These are phyloP conservation scores for Xiphophorus hellerii DNA, from an alignment of 2,113 vertebrate genomes.

Conservation along the genomic window DNA sequence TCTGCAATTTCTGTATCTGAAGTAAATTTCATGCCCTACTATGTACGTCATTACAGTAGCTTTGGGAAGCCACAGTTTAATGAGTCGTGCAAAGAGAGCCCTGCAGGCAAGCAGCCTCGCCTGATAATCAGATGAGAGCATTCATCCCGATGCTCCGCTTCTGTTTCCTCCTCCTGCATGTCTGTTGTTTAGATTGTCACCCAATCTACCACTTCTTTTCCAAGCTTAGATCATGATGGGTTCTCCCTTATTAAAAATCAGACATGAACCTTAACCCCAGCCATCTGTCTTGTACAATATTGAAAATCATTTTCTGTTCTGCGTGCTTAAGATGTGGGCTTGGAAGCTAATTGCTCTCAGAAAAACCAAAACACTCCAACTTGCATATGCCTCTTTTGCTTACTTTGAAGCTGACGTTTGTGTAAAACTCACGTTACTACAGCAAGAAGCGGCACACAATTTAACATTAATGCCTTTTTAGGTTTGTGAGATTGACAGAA, in stretches of 20 bases:
- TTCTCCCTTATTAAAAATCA: background rate
- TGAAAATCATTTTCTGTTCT: background rate
- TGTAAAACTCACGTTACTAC: background rate
- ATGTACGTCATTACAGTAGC: background rate
- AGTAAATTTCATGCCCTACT: background rate
- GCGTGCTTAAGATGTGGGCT: background rate
- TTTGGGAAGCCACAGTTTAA: background rate
- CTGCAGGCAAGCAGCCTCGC: background rate
- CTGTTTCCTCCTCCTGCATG: background rate
- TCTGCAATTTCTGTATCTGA: background rate
- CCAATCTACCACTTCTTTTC: background rate
- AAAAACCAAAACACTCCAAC: background rate
- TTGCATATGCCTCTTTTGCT: background rate
- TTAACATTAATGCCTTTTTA: background rate
- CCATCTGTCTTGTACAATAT: background rate
- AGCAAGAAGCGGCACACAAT: background rate
- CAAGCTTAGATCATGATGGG: background rate
- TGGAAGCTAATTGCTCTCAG: background rate
- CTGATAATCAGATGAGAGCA: background rate
- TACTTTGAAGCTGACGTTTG: background rate
- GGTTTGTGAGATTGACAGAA: background rate
- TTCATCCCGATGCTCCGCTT: background rate
- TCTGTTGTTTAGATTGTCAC: conserved; percentile 2
- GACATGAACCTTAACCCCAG: background rate
- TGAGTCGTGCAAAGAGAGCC: background rate